Evolutionary conservation across 2,888 invertebrate species (phyloP).

Genomic region (Pardosa pseudoannulata): DNA sequence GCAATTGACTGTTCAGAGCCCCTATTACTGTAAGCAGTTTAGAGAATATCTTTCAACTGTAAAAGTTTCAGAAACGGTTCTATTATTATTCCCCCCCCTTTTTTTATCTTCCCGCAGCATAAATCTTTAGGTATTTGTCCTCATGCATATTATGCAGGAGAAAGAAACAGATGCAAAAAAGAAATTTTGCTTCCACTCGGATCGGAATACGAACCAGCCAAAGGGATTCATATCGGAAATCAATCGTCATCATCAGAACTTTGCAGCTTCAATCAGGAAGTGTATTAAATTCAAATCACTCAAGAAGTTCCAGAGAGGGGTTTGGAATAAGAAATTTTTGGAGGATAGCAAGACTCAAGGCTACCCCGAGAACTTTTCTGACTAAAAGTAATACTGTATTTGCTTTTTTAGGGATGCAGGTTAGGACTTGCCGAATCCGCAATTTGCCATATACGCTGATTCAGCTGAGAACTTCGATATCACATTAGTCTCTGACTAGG

Average conservation of each 20-base stretch:
- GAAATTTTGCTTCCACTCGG: slow-evolving; percentile 20
- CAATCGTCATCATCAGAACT: slow-evolving; percentile 55
- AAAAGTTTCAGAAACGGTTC: not conserved
- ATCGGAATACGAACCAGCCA: slow-evolving; percentile 6
- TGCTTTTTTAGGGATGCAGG: slow-evolving; percentile 23
- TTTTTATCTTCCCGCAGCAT: not conserved
- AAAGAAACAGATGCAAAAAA: not conserved
- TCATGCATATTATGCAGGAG: slow-evolving; percentile 21
- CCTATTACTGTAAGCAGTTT: not conserved
- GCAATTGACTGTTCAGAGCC: not conserved
- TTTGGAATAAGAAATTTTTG: slow-evolving; percentile 43
- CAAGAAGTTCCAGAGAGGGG: slow-evolving; percentile 42
- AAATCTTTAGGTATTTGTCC: slow-evolving; percentile 14
- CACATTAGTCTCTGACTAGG: slow-evolving; percentile 44
- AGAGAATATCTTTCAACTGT: not conserved
- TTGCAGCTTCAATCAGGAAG: slow-evolving; percentile 58
- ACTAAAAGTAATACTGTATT: slow-evolving; percentile 43
- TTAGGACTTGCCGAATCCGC: slow-evolving; percentile 57
- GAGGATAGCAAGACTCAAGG: not conserved
- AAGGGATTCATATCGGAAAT: slow-evolving; percentile 50
- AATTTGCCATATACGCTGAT: slow-evolving; percentile 53
- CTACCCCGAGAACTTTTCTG: slow-evolving; percentile 33
- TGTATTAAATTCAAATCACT: slow-evolving; percentile 67
- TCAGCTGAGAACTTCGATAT: slow-evolving; percentile 60
- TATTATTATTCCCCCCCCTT: not conserved